Conservation (phyloP, 2,888 invertebrate species). For the Cartodere bifasciata region DNA sequence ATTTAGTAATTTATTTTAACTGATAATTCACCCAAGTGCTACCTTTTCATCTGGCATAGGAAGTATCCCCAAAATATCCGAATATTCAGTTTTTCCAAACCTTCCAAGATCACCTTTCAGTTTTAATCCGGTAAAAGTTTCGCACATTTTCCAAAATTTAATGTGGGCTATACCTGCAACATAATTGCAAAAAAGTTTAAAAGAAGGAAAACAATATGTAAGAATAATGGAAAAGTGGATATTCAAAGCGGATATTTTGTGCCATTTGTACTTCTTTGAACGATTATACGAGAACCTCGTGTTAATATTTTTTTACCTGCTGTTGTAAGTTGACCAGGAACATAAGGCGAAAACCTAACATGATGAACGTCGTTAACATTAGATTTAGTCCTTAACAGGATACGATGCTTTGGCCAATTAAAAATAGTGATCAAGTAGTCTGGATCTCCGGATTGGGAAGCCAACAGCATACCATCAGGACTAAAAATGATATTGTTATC, state of each 20-base stretch:
- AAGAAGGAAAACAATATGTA: no score
- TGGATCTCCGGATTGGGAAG: constrained; percentile 73
- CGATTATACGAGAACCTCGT: no score
- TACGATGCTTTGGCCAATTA: constrained; percentile 69
- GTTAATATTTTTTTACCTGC: constrained; percentile 41
- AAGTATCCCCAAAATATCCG: constrained; percentile 72
- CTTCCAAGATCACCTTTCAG: constrained; percentile 77
- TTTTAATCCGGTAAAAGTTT: constrained; percentile 84
- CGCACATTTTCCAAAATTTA: constrained; percentile 88
- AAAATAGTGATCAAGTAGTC: constrained; percentile 82
- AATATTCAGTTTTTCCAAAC: constrained; percentile 86
- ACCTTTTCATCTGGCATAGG: constrained; percentile 85
- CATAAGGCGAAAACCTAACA: constrained; percentile 69
- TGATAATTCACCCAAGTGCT: constrained; percentile 10
- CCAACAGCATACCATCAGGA: constrained; percentile 65
- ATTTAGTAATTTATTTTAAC: no score
- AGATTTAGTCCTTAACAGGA: constrained; percentile 68
- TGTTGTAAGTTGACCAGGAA: constrained; percentile 67
- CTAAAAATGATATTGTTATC: constrained; percentile 46
- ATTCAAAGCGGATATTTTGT: no score
- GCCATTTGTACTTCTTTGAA: no score
- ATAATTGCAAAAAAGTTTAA: no score
- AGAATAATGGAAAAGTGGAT: no score
- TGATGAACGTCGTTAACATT: constrained; percentile 69
- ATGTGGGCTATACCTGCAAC: constrained; percentile 58